phyloP scores from a whole-genome alignment of 37 sponge, comb jelly and placozoan species.

The Halichondria panicea region DNA sequence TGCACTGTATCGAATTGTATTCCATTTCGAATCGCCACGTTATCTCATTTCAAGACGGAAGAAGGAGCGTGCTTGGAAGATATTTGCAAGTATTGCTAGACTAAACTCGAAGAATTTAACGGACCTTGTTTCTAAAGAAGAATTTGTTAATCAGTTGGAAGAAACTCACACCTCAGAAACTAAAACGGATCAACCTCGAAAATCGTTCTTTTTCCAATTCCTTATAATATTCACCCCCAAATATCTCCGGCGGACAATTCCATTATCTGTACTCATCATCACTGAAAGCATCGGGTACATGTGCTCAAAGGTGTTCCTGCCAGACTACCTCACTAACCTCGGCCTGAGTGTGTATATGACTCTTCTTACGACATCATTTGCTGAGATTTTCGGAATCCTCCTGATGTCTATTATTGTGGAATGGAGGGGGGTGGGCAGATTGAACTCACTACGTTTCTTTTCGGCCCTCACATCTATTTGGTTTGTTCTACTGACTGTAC shows the following conservation, averaged over 20 bases:
- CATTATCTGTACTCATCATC: neutral
- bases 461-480: conserved; percentile 7
- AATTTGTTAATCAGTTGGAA: neutral
- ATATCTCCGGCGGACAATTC: conserved; percentile 22
- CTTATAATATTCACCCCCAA: conserved; percentile 9
- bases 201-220: neutral
- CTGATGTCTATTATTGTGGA: conserved; percentile 56
- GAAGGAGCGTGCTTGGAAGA: neutral
- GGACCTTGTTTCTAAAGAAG: neutral
- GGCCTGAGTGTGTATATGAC: conserved; percentile 36
- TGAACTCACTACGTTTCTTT: conserved; percentile 46
- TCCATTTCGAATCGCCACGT: conserved; percentile 27
- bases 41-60: conserved; percentile 2
- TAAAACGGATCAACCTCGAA: neutral
- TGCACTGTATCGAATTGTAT: neutral
- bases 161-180: neutral
- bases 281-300: conserved; percentile 1
- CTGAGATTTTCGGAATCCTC: conserved; percentile 49
- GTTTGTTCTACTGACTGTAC: conserved; percentile 35
- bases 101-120: conserved; percentile 2
- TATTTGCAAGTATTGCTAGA: neutral
- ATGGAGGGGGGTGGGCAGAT: conserved; percentile 50
- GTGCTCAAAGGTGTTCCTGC: conserved; percentile 26
- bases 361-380: conserved; percentile 14
- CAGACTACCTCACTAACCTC: conserved; percentile 4